Base-by-base conservation (phyloP, 2,888 invertebrate genomes). In the Papilio gigon region DNA sequence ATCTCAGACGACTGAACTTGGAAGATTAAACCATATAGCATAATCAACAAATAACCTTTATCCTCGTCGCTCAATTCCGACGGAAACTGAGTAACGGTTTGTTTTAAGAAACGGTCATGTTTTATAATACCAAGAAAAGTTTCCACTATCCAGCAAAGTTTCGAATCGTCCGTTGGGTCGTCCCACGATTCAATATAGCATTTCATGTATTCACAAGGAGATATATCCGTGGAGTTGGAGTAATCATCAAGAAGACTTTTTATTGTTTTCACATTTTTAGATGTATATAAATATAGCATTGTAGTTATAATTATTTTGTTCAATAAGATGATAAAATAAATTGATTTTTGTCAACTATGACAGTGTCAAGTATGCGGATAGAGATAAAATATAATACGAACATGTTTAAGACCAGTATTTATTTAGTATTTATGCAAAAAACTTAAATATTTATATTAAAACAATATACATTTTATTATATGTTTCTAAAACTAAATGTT, bases 271-370 rank as follows among this genome's bases (percentile, higher is more conserved):
- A 90, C 83, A 74, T 91, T 91, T 71, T 75, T 79, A 44, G 90
- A 90, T 72, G 89, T 91, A 72, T 84, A 77, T 75, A 84, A 90
- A 80, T 84, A 91, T 81, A 89, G 90, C 91, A 92, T 92, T 77
- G 74, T 82, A 71, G 25, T 65, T 72, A 73, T 71, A 37, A 17
- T 74, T 70, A 67, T 73, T 67, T 53, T 42, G 58, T 44, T 60
- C 60, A 70, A 67, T 61, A 53, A 12, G 27, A 25, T 17, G 58
- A n/a, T n/a, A 59, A 33, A 33, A 20, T 53, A 22, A 67, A 53
- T 25, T 53, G 58, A 63, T 65, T 67, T 65, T 64, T 53, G 33
- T 59, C 35, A 59, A 20, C 17, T 6, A 37, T 40, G 64, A 56
- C 65, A 65, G 12, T 50, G 63, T 33, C 63, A 63, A 20, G 9